Evolutionary conservation across 1,140 invertebrate species (phyloP), one percentile per base, ranked within the genome.

Genomic region (Drosophila nigrodunni): DNA sequence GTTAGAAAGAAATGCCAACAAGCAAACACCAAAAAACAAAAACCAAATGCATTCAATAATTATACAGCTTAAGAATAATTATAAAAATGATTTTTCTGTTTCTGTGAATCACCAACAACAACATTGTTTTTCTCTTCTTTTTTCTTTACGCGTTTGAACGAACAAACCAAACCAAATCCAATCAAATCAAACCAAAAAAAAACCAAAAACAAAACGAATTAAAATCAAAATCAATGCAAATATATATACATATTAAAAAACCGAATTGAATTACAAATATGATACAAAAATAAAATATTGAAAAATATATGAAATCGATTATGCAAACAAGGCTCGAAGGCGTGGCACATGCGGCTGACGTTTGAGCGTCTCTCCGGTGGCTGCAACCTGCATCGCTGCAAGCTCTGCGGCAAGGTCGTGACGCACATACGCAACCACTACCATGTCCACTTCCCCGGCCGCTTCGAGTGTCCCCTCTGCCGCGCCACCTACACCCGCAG

Each of bases 391-490:
- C 96, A 97, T 95, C 96, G 96, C 93, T 97, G 96, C 95, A 97
- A 97, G 95, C 95, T 97, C 93, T 97, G 96, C 94, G 96, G 96
- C 93, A 97, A 97, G 95, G 96, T 97, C 94, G 96, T 97, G 94
- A 97, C 96, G 93, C 96, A 97, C 95, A 97, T 97, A 94, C 95
- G 96, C 93, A 97, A 97, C 94, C 96, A 97, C 94, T 97, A 97
- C 94, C 96, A 97, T 94, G 96, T 97, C 93, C 96, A 97, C 94
- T 97, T 97, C 94, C 96, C 96, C 82, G 96, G 96, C 92, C 95
- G 96, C 92, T 97, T 97, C 94, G 96, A 97, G 94, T 97, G 96
- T 93, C 96, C 96, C 92, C 95, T 97, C 92, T 97, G 96, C 94
- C 95, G 95, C 93, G 96, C 96, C 91, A 97, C 96, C 80, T 97